A percentile compares a stretch with the other conserved stretches of the same genome.
Evolutionary conservation across 2,888 invertebrate species (phyloP).

Genomic region (Philereme transversata): DNA sequence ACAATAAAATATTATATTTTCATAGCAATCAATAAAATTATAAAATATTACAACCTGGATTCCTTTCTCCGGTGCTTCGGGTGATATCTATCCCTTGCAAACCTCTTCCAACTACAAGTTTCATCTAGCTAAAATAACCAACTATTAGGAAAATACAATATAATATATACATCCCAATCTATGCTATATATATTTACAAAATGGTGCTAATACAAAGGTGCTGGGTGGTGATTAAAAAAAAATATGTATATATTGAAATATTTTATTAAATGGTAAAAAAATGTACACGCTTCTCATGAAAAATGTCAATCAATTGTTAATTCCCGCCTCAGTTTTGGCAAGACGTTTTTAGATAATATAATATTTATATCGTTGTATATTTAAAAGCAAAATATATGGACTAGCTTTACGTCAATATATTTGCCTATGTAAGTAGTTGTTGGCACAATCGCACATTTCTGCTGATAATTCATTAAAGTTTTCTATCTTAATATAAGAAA

Average conservation of each 20-base stretch:
- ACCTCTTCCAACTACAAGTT: slow-evolving; percentile 41
- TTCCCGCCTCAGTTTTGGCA: slow-evolving; percentile 39
- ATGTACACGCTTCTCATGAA: slow-evolving; percentile 70
- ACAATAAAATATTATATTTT: slow-evolving; percentile 22
- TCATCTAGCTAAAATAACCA: slow-evolving; percentile 49
- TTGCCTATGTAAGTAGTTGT: slow-evolving; percentile 33
- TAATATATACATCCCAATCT: slow-evolving; percentile 22
- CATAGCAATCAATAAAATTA: slow-evolving; percentile 32
- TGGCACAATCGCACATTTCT: slow-evolving; percentile 49
- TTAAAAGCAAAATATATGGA: slow-evolving; percentile 46
- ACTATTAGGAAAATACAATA: slow-evolving; percentile 23
- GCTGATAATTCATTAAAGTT: slow-evolving; percentile 32
- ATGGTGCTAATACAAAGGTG: slow-evolving; percentile 10
- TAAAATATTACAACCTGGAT: slow-evolving; percentile 61
- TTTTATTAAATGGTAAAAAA: slow-evolving; percentile 81
- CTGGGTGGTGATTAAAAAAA: slow-evolving; percentile 42
- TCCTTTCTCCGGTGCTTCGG: slow-evolving; percentile 40
- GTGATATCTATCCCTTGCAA: slow-evolving; percentile 43
- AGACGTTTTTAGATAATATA: slow-evolving; percentile 37
- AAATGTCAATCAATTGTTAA: slow-evolving; percentile 56
- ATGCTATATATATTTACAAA: slow-evolving; percentile 25
- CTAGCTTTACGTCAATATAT: slow-evolving; percentile 50
- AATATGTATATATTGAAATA: slow-evolving; percentile 56
- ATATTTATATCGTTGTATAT: slow-evolving; percentile 30
- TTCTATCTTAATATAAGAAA: slow-evolving; percentile 41